Base-by-base conservation (phyloP, 1,140 invertebrate species). In the Mylabris phalerata region DNA sequence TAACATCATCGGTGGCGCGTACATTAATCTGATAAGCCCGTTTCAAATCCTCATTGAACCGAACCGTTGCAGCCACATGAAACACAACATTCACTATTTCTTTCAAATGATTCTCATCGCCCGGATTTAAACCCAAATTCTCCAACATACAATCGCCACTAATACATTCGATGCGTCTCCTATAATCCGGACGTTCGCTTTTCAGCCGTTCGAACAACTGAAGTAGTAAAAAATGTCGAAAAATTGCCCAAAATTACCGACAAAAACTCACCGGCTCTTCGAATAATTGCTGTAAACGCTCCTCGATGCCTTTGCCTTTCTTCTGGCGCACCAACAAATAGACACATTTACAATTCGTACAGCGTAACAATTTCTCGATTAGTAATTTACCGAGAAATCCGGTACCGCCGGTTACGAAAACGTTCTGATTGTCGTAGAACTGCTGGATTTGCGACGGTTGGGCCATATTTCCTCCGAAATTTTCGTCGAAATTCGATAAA, bases 11-110 rank as follows among this genome's bases (percentile, higher is more conserved):
- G 2, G 87, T 90, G 9, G 88, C 89, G 54, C 85, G 78, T 1
- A 87, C 85, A 66, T 91, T 92, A 61, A 90, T 73, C 1, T 87
- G 69, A 2, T 90, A 85, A 0, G 89, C 87, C 59, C 79, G 83
- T 55, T 85, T 87, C 2, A 92, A 67, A 4, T 82, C 75, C 63
- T 88, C 87, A 57, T 90, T 88, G 60, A 92, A 90, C 69, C 84
- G 83, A 52, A 90, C 89, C 44, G 94, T 96, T 1, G 95, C 95
- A 0, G 95, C 95, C 26, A 83, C 89, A 69, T 97, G 94, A 68
- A 93, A 92, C 0, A 98, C 87, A 48, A 96, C 84, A 39, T 86
- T 79, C 1, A 95, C 82, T 61, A 87, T 83, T 3, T 90, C 79
- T 19, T 77, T 76, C 0, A 98, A 70, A n/a, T 80, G 75, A 52